Evolutionary conservation across 2,113 vertebrate genomes (phyloP).

Genomic region (Crotophaga sulcirostris): DNA sequence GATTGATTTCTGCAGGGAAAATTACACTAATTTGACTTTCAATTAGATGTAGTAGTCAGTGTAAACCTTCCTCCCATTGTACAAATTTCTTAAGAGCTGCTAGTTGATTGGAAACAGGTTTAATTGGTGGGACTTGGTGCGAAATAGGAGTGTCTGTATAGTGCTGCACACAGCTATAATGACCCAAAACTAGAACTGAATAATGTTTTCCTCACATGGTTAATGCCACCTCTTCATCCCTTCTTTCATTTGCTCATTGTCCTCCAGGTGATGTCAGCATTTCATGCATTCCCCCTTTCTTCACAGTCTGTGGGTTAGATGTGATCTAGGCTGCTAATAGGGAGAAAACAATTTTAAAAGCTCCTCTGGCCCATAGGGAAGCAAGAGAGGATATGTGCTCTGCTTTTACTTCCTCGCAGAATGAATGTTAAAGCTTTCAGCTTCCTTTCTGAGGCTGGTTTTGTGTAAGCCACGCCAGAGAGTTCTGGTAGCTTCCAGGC

Average conservation of each 20-base stretch:
- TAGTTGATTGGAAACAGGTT: slow-evolving; percentile 25
- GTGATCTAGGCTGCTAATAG: background rate
- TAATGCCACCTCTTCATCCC: background rate
- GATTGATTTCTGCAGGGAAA: slow-evolving; percentile 35
- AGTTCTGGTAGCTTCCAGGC: background rate
- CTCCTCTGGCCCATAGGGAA: background rate
- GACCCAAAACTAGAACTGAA: background rate
- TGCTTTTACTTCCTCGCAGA: background rate
- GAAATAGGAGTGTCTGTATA: background rate
- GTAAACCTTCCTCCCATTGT: slow-evolving; percentile 50
- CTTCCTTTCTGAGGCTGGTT: background rate
- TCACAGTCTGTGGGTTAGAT: background rate
- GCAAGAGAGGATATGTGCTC: background rate
- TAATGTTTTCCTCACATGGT: background rate
- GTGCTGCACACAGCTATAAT: background rate
- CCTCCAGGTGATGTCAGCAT: background rate
- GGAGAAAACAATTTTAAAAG: background rate
- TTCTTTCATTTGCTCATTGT: background rate
- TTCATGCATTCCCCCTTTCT: background rate
- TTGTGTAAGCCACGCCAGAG: background rate
- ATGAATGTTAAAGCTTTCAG: background rate
- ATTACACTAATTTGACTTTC: slow-evolving; percentile 52
- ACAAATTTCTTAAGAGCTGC: slow-evolving; percentile 33
- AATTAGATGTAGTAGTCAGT: slow-evolving; percentile 45
- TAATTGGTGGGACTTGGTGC: slow-evolving; percentile 18